These are phyloP conservation scores for Anabacerthia variegaticeps DNA, from an alignment of 2,797 vertebrate species.

Conservation along the genomic window DNA sequence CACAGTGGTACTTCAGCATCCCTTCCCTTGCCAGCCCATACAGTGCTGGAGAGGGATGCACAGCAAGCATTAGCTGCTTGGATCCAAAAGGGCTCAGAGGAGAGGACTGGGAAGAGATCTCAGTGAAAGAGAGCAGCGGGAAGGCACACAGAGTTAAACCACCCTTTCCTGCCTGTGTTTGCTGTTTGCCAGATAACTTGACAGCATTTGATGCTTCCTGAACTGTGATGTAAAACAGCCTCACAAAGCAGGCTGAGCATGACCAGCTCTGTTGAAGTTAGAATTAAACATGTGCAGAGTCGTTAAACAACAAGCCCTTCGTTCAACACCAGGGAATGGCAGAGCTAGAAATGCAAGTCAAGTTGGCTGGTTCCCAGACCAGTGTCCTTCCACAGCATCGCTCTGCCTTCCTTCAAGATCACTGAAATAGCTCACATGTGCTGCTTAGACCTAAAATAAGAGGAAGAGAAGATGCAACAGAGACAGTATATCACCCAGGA, in stretches of 20 bases:
- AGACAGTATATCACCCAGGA: not conserved
- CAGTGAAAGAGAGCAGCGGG: not conserved
- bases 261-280: not conserved
- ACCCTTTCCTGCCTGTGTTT: not conserved
- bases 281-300: not conserved
- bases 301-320: not conserved
- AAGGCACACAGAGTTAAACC: not conserved
- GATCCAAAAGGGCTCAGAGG: not conserved
- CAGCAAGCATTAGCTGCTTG: not conserved
- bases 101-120: not conserved
- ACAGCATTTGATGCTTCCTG: not conserved
- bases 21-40: constrained; percentile 14
- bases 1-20: constrained; percentile 39
- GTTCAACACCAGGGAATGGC: not conserved
- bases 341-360: not conserved
- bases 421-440: constrained; percentile 15
- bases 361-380: not conserved
- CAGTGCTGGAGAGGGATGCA: not conserved
- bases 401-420: not conserved
- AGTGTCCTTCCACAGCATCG: constrained; percentile 10
- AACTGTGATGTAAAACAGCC: not conserved
- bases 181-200: not conserved
- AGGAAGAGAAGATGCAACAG: not conserved
- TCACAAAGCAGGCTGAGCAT: not conserved
- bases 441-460: constrained; percentile 25